Evolutionary conservation across 2,888 invertebrate species (phyloP), one percentile per base, ranked within the genome.

Genomic region (Ophion obscuratus): DNA sequence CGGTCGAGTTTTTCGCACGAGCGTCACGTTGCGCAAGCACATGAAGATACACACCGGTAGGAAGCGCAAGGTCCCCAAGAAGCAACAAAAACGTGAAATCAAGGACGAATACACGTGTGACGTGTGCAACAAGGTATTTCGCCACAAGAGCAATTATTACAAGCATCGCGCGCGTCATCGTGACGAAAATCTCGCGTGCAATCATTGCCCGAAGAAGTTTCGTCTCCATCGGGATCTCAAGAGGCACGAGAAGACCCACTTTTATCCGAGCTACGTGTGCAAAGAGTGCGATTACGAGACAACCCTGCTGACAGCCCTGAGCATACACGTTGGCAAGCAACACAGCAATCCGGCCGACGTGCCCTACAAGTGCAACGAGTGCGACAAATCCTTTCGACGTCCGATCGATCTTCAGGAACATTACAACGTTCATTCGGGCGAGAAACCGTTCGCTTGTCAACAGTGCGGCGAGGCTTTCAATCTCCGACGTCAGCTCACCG

Each of bases 211-310:
- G 0, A 94, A 93, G 70, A 93, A 92, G 82, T 94, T 94, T 81
- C 92, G 94, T 0, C 87, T 94, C 9, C 92, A 92, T 77, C 91
- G 94, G 0, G 94, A 94, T 73, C 86, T 94, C 2, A 93, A 92
- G 20, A 90, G 94, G 64, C 94, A 94, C 88, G 94, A 94, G 81
- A 94, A 94, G 83, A 94, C 94, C 0, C 94, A 94, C 75, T 94
- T 94, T 74, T 89, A 90, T 9, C 93, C 93, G 7, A 93, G 93
- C 64, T 94, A 92, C 88, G 88, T 90, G 90, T 94, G 94, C 90
- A 93, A 93, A 59, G 92, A 93, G 84, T 94, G 94, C 88, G 94
- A 94, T 79, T 94, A 94, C 87, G 94, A 94, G 84, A 94, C 94
- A 0, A 94, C 94, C 0, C 92, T 93, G 0, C 81, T 92, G 0